A percentile compares a stretch with the other conserved stretches of the same genome.
phyloP scores from a whole-genome alignment of 2,888 invertebrate species.

The Lithosia quadra region DNA sequence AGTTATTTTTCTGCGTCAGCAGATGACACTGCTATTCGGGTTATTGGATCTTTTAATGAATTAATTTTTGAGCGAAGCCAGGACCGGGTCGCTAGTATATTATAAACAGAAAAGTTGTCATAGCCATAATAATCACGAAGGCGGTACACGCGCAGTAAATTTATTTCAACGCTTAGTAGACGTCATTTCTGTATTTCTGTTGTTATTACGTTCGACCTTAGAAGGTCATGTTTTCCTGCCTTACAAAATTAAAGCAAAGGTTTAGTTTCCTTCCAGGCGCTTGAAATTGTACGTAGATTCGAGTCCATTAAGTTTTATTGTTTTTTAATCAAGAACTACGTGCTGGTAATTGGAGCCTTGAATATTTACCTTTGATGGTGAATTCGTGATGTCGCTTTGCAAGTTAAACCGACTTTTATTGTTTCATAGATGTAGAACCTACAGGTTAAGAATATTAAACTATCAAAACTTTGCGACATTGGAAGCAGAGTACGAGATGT shows the following conservation, averaged over 20 bases:
- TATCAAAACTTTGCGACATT: neutral
- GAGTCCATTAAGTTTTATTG: neutral
- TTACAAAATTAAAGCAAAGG: conserved; percentile 65
- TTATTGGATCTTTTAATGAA: too few relatives aligned
- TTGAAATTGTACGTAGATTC: conserved; percentile 53
- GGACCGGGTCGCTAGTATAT: neutral
- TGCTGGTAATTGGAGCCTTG: conserved; percentile 50
- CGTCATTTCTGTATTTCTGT: conserved; percentile 27
- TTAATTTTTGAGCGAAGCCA: too few relatives aligned
- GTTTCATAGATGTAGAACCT: neutral
- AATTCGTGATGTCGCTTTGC: neutral
- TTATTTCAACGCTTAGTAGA: conserved; percentile 31
- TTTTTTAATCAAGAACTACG: conserved; percentile 47
- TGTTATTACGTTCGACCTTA: conserved; percentile 49
- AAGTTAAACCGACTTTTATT: neutral
- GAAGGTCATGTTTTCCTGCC: conserved; percentile 62
- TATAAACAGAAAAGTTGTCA: conserved; percentile 1
- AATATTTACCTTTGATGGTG: conserved; percentile 21
- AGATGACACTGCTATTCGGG: too few relatives aligned
- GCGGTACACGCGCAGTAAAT: conserved; percentile 21
- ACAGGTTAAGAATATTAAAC: neutral
- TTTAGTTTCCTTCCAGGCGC: conserved; percentile 55
- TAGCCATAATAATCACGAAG: conserved; percentile 18
- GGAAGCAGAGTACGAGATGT: neutral
- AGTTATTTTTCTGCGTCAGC: too few relatives aligned